Evolutionary conservation across 2,113 vertebrate species (phyloP).

Genomic region (Taurulus bubalis): DNA sequence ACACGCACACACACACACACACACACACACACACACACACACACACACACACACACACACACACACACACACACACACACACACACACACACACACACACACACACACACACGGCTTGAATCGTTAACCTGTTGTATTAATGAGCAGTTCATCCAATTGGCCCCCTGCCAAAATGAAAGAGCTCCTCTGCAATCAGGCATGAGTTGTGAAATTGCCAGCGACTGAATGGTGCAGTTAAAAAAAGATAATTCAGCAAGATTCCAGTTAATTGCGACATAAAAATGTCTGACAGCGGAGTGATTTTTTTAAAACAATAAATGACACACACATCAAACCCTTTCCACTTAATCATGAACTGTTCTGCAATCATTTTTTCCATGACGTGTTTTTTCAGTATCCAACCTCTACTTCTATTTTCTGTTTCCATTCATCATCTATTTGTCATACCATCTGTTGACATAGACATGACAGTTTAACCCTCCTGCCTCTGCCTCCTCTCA

Average conservation of each 20-base stretch:
- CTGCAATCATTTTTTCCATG: not conserved
- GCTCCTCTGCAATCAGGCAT: slow-evolving; percentile 41
- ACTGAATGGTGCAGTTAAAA: slow-evolving; percentile 15
- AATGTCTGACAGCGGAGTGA: slow-evolving; percentile 19
- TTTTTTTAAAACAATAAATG: slow-evolving; percentile 12
- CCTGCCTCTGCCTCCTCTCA: slow-evolving; percentile 15
- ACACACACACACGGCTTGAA: slow-evolving; percentile 2
- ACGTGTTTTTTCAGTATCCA: slow-evolving; percentile 1
- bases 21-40: not conserved
- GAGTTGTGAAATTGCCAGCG: slow-evolving; percentile 23
- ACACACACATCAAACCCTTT: slow-evolving; percentile 7
- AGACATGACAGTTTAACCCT: slow-evolving; percentile 54
- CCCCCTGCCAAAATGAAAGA: slow-evolving; percentile 37
- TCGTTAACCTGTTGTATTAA: slow-evolving; percentile 42
- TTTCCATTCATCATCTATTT: slow-evolving; percentile 62
- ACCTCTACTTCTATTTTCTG: slow-evolving; percentile 45
- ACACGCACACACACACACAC: not conserved
- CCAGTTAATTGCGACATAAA: slow-evolving; percentile 42
- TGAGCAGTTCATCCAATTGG: slow-evolving; percentile 33
- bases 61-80: not conserved
- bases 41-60: not conserved
- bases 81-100: not conserved
- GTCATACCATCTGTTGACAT: slow-evolving; percentile 68
- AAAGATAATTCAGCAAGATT: slow-evolving; percentile 27
- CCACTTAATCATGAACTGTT: slow-evolving; percentile 11